phyloP scores from a whole-genome alignment of 1,140 invertebrate genomes.

The Diabrotica virgifera region DNA sequence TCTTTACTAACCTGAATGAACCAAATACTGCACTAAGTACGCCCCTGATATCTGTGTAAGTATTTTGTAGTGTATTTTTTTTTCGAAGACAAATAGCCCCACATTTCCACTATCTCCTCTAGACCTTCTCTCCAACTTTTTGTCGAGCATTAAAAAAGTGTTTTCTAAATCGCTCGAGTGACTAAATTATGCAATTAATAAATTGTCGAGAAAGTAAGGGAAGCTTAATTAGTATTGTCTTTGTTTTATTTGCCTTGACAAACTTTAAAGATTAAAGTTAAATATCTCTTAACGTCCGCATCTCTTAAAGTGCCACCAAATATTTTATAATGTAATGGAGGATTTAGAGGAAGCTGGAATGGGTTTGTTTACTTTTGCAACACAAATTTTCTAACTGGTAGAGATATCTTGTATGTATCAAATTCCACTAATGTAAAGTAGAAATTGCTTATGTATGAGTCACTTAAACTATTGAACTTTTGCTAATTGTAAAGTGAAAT shows the following conservation, averaged over 20 bases:
- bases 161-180: no score
- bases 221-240: constrained; percentile 8
- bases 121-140: no score
- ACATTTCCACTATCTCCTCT: no score
- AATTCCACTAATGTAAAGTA: not conserved
- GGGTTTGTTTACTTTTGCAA: not conserved
- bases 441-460: not conserved
- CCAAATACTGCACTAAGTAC: no score
- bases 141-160: no score
- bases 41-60: no score
- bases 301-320: not conserved
- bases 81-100: no score
- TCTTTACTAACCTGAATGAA: no score
- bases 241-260: constrained; percentile 11
- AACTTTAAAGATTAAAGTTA: constrained; percentile 16
- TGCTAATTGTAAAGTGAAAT: no score
- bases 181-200: no score
- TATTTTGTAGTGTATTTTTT: no score
- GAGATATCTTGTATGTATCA: not conserved
- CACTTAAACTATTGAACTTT: not conserved
- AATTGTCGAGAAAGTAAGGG: not conserved
- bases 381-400: not conserved
- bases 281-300: constrained; percentile 4
- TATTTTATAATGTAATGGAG: not conserved
- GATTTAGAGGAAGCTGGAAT: not conserved